A percentile compares a stretch with the other conserved stretches of the same genome.
Evolutionary conservation across 1,140 invertebrate species (phyloP).

Genomic region (Drosophila arawakana): DNA sequence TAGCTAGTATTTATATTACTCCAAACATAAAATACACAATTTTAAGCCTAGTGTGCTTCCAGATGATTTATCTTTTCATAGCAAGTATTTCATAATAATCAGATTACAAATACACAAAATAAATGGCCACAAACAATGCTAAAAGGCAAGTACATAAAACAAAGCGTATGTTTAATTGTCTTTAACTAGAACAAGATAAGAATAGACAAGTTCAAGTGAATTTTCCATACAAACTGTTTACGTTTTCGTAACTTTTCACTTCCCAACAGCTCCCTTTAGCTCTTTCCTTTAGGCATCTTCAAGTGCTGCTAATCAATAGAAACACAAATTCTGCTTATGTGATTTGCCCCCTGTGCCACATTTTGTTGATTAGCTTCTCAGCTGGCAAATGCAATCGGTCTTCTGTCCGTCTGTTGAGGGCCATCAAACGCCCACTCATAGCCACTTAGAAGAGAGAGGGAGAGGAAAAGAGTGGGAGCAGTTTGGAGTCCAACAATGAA

Average conservation of each 20-base stretch:
- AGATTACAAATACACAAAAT: background rate
- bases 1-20: background rate
- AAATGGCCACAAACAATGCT: no score
- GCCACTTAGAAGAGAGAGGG: conserved; percentile 15
- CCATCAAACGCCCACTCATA: conserved; percentile 3
- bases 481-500: conserved; percentile 63
- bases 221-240: background rate
- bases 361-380: conserved; percentile 79
- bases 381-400: conserved; percentile 48
- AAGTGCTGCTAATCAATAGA: conserved; percentile 33
- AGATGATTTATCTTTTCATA: background rate
- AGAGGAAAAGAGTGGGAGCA: background rate
- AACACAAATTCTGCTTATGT: background rate
- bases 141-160: background rate
- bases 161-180: background rate
- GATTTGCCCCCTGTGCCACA: conserved; percentile 52
- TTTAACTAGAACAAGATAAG: background rate
- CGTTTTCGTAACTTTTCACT: no score
- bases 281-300: background rate
- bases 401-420: conserved; percentile 20
- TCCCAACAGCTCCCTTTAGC: no score
- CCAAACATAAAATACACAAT: no score
- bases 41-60: no score
- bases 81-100: background rate
- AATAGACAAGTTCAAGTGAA: background rate